Evolutionary conservation across 1,140 invertebrate genomes (phyloP).

Genomic region (Drosophila bocqueti): DNA sequence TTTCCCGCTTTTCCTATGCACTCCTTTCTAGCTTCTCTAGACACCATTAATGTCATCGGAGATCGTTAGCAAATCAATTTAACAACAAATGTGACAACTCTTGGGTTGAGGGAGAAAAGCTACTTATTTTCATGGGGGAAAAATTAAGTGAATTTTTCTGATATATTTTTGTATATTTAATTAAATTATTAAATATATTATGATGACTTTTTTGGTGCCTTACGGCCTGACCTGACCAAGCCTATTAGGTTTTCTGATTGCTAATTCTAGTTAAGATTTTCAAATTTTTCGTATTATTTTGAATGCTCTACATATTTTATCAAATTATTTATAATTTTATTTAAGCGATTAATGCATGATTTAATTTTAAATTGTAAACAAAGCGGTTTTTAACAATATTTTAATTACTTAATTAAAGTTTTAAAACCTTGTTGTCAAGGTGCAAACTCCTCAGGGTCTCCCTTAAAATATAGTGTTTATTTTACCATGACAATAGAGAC

Average conservation of each 20-base stretch:
- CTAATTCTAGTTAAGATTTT: too few species aligned
- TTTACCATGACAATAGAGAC: not conserved
- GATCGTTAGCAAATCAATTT: conserved; percentile 75
- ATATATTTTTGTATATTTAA: too few species aligned
- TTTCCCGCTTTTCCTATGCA: not conserved
- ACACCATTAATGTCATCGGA: conserved; percentile 54
- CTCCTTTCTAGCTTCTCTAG: not conserved
- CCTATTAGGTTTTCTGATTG: too few species aligned
- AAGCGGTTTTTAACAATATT: not conserved
- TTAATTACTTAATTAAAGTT: not conserved
- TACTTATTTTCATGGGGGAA: not conserved
- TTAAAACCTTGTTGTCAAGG: not conserved
- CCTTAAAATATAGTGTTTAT: not conserved
- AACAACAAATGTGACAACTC: conserved; percentile 70
- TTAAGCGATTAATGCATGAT: not conserved
- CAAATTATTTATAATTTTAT: not conserved
- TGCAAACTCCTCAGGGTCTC: not conserved
- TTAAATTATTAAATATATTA: too few species aligned
- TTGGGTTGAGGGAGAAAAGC: conserved; percentile 1
- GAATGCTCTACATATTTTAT: not conserved
- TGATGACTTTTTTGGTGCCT: too few species aligned
- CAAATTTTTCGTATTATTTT: not conserved
- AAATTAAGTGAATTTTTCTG: too few species aligned
- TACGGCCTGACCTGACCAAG: too few species aligned
- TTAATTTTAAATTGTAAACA: too few species aligned